These are phyloP conservation scores for Epirrhoe alternata DNA, from an alignment of 2,888 invertebrate genomes.

Conservation along the genomic window DNA sequence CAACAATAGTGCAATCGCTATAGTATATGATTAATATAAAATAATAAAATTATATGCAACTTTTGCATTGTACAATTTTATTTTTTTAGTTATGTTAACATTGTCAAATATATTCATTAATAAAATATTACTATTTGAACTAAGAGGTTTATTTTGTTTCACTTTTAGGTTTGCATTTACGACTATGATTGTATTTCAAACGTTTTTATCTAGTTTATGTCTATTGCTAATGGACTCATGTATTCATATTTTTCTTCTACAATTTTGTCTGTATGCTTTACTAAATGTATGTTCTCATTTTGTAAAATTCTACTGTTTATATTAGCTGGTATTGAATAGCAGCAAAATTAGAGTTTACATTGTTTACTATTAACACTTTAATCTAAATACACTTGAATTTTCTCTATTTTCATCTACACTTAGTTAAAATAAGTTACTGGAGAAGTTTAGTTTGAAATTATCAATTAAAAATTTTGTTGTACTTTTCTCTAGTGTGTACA, in stretches of 20 bases:
- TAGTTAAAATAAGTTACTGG: constrained; percentile 67
- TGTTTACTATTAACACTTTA: constrained; percentile 65
- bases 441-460: constrained; percentile 69
- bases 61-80: constrained; percentile 84
- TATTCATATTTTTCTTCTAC: constrained; percentile 53
- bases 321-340: constrained; percentile 62
- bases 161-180: constrained; percentile 74
- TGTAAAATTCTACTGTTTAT: constrained; percentile 46
- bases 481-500: constrained; percentile 83
- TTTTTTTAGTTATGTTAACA: constrained; percentile 80
- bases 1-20: constrained; percentile 84
- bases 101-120: constrained; percentile 79
- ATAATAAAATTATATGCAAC: constrained; percentile 80
- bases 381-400: constrained; percentile 54
- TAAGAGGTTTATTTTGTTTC: constrained; percentile 77
- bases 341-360: constrained; percentile 65
- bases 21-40: constrained; percentile 66
- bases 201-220: constrained; percentile 51
- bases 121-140: constrained; percentile 80
- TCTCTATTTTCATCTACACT: constrained; percentile 76
- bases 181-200: constrained; percentile 58
- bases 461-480: constrained; percentile 74
- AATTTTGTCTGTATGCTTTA: constrained; percentile 53
- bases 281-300: constrained; percentile 50
- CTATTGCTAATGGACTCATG: constrained; percentile 53